These are phyloP conservation scores for Phrixothrix hirtus DNA, from an alignment of 2,888 invertebrate genomes.

Conservation along the genomic window DNA sequence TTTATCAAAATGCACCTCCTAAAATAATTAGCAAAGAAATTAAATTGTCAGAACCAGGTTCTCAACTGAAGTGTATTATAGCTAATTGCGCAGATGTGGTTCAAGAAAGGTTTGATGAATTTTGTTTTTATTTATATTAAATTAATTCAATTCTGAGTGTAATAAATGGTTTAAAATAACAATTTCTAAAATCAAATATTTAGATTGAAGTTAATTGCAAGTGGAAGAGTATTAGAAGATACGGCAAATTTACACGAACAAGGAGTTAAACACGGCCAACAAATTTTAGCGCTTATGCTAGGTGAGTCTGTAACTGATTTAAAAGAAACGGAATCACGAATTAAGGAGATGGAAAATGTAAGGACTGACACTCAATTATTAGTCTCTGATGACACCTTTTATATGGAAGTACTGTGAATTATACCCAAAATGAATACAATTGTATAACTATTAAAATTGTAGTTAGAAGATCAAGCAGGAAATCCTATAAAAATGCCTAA, in stretches of 20 bases:
- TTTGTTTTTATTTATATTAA: too few relatives aligned
- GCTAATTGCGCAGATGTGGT: conserved; percentile 57
- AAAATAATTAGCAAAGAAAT: conserved; percentile 61
- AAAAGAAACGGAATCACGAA: conserved; percentile 47
- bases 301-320: conserved; percentile 48
- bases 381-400: conserved; percentile 60
- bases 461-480: conserved; percentile 80
- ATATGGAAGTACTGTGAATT: conserved; percentile 59
- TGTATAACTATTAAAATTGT: conserved; percentile 9
- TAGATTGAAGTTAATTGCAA: conserved; percentile 70
- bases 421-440: neutral
- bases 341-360: conserved; percentile 49
- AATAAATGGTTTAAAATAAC: neutral
- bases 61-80: conserved; percentile 61
- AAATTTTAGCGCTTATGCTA: conserved; percentile 66
- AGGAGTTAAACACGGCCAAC: conserved; percentile 69
- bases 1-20: conserved; percentile 60
- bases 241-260: conserved; percentile 60
- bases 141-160: too few relatives aligned
- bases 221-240: conserved; percentile 67
- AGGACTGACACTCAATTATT: conserved; percentile 54
- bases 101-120: conserved; percentile 58
- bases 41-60: conserved; percentile 59
- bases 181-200: conserved; percentile 22
- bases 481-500: conserved; percentile 71